These are phyloP conservation scores for Andrena praecox DNA, from an alignment of 2,888 invertebrate genomes.

Conservation along the genomic window DNA sequence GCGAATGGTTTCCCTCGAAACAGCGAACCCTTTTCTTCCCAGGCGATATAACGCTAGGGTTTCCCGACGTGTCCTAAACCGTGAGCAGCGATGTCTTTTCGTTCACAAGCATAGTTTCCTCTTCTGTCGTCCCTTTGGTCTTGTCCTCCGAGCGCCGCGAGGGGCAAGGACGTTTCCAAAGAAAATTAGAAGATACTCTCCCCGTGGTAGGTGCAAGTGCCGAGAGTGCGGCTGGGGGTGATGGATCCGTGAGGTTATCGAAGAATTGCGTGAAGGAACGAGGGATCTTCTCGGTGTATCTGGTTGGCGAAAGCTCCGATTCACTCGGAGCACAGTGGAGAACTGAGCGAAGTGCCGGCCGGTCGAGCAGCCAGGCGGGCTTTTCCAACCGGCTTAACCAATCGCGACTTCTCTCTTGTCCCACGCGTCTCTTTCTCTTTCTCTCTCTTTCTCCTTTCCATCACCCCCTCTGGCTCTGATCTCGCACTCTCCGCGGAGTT, in stretches of 20 bases:
- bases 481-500: conserved; percentile 36
- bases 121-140: neutral
- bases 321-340: conserved; percentile 77
- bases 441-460: conserved; percentile 15
- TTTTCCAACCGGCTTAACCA: conserved; percentile 77
- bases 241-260: conserved; percentile 9
- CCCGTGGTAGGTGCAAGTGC: neutral
- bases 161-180: neutral
- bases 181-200: neutral
- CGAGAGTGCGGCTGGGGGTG: conserved; percentile 5
- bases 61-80: conserved; percentile 31
- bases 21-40: neutral
- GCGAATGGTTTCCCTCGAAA: neutral
- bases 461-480: conserved; percentile 34
- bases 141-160: neutral
- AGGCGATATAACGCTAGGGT: conserved; percentile 5
- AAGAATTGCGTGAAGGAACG: conserved; percentile 6
- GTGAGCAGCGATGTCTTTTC: conserved; percentile 12
- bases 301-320: conserved; percentile 74
- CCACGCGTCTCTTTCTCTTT: conserved; percentile 62
- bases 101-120: conserved; percentile 50
- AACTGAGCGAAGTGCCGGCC: conserved; percentile 80
- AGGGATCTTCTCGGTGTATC: conserved; percentile 19
- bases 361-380: conserved; percentile 76
- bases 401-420: conserved; percentile 75